Evolutionary conservation across 2,888 invertebrate species (phyloP).

Genomic region (Seladonia tumulorum): DNA sequence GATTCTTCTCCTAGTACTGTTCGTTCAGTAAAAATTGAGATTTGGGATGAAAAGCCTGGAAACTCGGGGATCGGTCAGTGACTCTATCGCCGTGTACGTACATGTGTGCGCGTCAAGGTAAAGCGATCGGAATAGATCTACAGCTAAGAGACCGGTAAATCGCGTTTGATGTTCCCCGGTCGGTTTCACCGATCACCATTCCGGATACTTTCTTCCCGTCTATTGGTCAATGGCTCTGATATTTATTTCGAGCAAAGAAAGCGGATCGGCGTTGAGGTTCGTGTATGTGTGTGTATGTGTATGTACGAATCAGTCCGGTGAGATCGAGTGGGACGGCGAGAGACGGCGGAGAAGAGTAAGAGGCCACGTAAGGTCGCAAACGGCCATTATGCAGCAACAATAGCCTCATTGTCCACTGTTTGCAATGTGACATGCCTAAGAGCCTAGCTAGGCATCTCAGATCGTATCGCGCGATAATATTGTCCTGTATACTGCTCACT

Average conservation of each 20-base stretch:
- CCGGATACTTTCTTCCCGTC: conserved; percentile 32
- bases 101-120: no score
- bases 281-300: neutral
- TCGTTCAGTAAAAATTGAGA: no score
- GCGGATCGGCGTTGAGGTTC: conserved; percentile 14
- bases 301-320: conserved; percentile 43
- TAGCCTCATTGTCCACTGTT: conserved; percentile 81
- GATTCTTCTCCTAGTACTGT: no score
- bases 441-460: conserved; percentile 76
- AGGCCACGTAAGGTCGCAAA: conserved; percentile 78
- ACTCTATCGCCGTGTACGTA: neutral
- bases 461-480: conserved; percentile 81
- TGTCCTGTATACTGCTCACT: conserved; percentile 72
- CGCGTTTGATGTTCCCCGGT: neutral
- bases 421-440: conserved; percentile 75
- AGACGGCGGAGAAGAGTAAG: conserved; percentile 56
- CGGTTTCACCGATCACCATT: conserved; percentile 2
- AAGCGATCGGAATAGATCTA: no score
- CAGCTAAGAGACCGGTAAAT: no score
- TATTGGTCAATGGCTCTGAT: conserved; percentile 30
- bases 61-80: no score
- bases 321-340: conserved; percentile 55
- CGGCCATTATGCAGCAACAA: conserved; percentile 81
- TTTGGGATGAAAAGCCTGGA: no score
- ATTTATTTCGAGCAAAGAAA: conserved; percentile 39